Percentiles rank a stretch among this genome's conserved stretches.
These are phyloP conservation scores for Aulostomus chinensis DNA, from an alignment of 2,797 vertebrate genomes.

Conservation along the genomic window DNA sequence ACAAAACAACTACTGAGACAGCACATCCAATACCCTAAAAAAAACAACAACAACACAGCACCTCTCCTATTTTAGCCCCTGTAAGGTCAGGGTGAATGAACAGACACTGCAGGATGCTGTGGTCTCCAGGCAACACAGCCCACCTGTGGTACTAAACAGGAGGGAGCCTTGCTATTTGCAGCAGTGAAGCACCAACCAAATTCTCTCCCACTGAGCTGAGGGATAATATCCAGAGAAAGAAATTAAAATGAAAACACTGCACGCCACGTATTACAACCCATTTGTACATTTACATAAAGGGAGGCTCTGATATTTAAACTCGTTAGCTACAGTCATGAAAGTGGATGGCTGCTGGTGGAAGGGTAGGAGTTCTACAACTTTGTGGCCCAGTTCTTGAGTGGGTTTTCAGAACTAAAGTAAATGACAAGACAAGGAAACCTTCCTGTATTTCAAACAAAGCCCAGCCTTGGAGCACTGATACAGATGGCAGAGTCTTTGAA, in stretches of 20 bases:
- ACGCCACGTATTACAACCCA: too few species aligned
- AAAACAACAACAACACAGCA: background rate
- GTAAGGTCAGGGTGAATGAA: slow-evolving; percentile 14
- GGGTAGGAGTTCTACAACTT: slow-evolving; percentile 7
- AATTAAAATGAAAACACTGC: too few species aligned
- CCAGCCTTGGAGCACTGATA: slow-evolving; percentile 37
- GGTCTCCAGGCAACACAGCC: slow-evolving; percentile 48
- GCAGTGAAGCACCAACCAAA: slow-evolving; percentile 12
- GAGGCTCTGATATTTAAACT: slow-evolving; percentile 4
- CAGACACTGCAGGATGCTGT: slow-evolving; percentile 27
- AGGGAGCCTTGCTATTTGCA: slow-evolving; percentile 6
- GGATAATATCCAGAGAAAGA: slow-evolving; percentile 40
- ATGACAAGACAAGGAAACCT: slow-evolving; percentile 23
- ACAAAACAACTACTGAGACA: background rate
- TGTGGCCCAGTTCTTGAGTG: slow-evolving; percentile 29
- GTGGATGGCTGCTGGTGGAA: slow-evolving; percentile 1
- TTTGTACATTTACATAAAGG: too few species aligned
- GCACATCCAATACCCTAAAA: too few species aligned
- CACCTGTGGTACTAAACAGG: slow-evolving; percentile 22
- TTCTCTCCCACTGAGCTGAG: slow-evolving; percentile 5
- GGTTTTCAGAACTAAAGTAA: slow-evolving; percentile 45
- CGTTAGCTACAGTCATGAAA: background rate
- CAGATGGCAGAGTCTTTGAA: slow-evolving; percentile 48
- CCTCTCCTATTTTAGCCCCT: background rate
- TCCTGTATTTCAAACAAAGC: slow-evolving; percentile 58